Base-by-base conservation (phyloP, 2,888 invertebrate genomes). In the Corythucha ciliata region DNA sequence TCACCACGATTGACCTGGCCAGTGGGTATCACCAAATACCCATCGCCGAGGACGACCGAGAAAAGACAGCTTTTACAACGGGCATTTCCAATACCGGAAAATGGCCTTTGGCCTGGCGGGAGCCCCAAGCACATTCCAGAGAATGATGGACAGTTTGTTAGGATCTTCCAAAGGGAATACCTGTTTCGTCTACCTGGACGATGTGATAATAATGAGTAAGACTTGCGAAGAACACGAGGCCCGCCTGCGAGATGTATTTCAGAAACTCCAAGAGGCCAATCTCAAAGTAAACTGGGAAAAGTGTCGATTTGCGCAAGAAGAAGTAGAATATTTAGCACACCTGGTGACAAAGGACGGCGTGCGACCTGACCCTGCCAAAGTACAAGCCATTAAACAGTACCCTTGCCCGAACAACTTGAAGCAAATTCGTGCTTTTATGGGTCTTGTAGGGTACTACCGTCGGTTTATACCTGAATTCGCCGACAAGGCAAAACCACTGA, bases 391-490 rank as follows among this genome's bases (percentile, higher is more conserved):
- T 24, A 20, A 25, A 37, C 36, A 21, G 16, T 21, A 37, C 25
- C 24, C 29, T 34, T 20, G 10, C 37, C 34, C 29, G 37, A 44
- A 12, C 25, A 20, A 18, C 56, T 42, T 40, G 10, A 12, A 16
- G 57, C 41, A 54, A 16, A 48, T 56, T 2, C 34, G 51, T 60
- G 47, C 52, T 14, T 69, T 68, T 51, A 29, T 67, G 20, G 67
- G 67, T 10, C 41, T 69, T 22, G 25, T 60, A 0, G 64, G 64
- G 0, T 68, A 68, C 48, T 67, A 68, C 33, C 25, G 66, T n/a
- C 62, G 62, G 50, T 69, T 68, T 47, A 68, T 69, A 1, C 46
- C 57, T 25, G 50, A 66, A 12, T 68, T 66, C 45, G 57, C 63
- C 1, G 58, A 60, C 44, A 48, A 62, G 3, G 59, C 65, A 3